Base-by-base conservation (phyloP, 2,797 vertebrate genomes). In the Pseudocheirus occidentalis region DNA sequence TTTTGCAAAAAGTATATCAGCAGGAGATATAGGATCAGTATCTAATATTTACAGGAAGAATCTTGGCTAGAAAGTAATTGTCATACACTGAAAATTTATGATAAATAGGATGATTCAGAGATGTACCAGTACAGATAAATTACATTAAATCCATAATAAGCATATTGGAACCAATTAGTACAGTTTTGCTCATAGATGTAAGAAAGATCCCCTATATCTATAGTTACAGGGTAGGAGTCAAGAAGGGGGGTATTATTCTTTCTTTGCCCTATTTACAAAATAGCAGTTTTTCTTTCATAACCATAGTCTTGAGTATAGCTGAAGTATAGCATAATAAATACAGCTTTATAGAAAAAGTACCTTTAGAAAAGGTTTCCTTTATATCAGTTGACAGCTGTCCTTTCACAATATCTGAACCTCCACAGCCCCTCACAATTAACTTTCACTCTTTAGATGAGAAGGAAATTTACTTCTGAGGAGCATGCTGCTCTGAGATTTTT, bases 341-440 rank as follows among this genome's bases (percentile, higher is more conserved):
- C 52, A 62, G 18, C 62, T 55, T 50, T 90, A 10, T 96, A 21
- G 58, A 91, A 91, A 92, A 14, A 94, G 13, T 89, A 28, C 73
- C 46, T 56, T 93, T 94, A 93, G 90, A 52, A 5, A 73, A 90
- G 94, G 21, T 59, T 21, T 73, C n/a, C 66, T 81, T 81, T 81
- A 46, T 16, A 73, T 73, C 40, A 73, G 5, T 24, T 24, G 40
- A 92, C 24, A 66, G 58, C 52, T 94, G n/a, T 50, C 66, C 92
- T 90, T 96, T 96, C 40, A 90, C 34, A 50, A 87, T 81, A 95
- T 21, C 21, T 93, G 95, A 0, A 59, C 11, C 56, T 92, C 34
- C 92, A 81, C 92, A 89, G 11, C 93, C n/a, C 87, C 92, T 94
- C 95, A 92, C 53, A 93, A 54, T 24, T 73, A 81, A 81, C 18